phyloP scores from a whole-genome alignment of 2,797 vertebrate species.

The Enteromius treurensis region DNA sequence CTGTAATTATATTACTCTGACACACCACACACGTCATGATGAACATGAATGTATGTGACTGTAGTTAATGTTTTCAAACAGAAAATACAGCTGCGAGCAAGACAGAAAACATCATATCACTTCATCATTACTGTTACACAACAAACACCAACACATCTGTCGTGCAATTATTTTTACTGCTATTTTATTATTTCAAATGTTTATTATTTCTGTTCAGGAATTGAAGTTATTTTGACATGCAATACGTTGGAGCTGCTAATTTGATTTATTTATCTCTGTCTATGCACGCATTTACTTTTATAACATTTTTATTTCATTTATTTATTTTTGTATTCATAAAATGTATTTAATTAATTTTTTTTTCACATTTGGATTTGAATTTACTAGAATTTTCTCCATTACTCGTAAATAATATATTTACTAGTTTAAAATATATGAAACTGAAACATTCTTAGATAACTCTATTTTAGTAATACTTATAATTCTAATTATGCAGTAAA shows the following conservation, averaged over 20 bases:
- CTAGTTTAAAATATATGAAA: no score
- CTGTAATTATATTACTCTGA: slow-evolving; percentile 52
- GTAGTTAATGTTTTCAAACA: neutral
- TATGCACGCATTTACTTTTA: neutral
- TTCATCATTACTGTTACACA: neutral
- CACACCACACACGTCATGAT: slow-evolving; percentile 40
- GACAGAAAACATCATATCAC: neutral
- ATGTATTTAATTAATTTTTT: neutral
- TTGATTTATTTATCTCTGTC: neutral
- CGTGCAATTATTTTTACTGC: neutral
- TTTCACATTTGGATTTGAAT: no score
- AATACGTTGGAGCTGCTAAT: neutral
- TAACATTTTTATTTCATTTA: neutral
- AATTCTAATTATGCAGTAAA: no score
- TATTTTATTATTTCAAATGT: no score
- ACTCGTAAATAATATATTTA: no score
- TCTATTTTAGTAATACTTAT: no score
- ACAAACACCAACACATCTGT: neutral
- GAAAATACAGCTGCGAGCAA: neutral
- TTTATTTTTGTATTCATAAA: neutral
- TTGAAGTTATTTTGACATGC: neutral
- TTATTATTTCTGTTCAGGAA: neutral
- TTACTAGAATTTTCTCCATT: no score
- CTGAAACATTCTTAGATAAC: no score
- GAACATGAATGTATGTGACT: slow-evolving; percentile 15